These are phyloP conservation scores for Meganola albula DNA, from an alignment of 2,888 invertebrate genomes.

Conservation along the genomic window DNA sequence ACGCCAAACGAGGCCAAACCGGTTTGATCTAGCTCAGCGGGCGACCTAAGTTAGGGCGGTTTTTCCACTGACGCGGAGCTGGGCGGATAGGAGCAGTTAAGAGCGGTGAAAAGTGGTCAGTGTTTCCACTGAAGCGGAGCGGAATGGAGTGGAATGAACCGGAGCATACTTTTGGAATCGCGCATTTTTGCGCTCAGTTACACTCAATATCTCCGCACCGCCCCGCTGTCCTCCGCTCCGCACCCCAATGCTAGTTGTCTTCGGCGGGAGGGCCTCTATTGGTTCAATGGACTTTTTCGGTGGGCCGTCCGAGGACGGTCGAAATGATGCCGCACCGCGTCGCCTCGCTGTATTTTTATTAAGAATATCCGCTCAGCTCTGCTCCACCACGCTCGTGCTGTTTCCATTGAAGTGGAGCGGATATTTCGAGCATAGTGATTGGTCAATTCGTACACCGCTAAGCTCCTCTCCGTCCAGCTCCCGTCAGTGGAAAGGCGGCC, in stretches of 20 bases:
- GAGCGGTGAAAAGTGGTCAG: not conserved
- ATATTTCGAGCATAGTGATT: constrained; percentile 41
- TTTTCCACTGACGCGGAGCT: not conserved
- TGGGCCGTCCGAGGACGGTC: too few species aligned
- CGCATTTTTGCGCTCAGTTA: not conserved
- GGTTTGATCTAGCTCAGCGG: too few species aligned
- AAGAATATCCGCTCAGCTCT: too few species aligned
- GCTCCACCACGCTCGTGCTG: too few species aligned
- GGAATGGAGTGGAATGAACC: not conserved
- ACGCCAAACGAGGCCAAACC: too few species aligned
- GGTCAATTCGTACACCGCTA: too few species aligned
- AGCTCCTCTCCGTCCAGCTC: not conserved
- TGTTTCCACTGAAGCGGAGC: not conserved
- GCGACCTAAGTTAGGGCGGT: not conserved
- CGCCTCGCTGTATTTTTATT: too few species aligned
- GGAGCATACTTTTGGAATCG: not conserved
- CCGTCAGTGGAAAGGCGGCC: not conserved
- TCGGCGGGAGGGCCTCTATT: too few species aligned
- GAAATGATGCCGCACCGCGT: too few species aligned
- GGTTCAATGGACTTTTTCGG: too few species aligned
- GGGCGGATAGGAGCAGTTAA: not conserved
- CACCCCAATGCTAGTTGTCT: not conserved
- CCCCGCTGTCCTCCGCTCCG: not conserved
- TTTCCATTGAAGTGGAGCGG: not conserved
- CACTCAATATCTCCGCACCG: not conserved